These are phyloP conservation scores for Scaptomyza caliginosa DNA, from an alignment of 2,888 invertebrate genomes.

Conservation along the genomic window DNA sequence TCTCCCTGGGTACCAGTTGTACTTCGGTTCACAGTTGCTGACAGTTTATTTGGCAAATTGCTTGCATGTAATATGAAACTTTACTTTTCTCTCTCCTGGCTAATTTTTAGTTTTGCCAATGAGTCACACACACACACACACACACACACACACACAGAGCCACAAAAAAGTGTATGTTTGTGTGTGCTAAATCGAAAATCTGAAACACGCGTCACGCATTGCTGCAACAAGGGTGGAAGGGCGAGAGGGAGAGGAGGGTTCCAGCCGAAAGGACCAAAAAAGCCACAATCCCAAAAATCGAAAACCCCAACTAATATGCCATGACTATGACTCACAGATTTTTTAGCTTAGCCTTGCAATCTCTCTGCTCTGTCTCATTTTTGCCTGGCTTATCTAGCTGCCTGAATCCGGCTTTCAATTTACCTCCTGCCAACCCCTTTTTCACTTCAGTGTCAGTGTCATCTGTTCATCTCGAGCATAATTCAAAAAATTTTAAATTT, in stretches of 20 bases:
- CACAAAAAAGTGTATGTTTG: constrained; percentile 17
- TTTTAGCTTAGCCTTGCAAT: constrained; percentile 11
- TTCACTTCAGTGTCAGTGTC: constrained; percentile 48
- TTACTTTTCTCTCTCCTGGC: constrained; percentile 56
- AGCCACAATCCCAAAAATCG: constrained; percentile 12
- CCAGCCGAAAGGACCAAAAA: constrained; percentile 18
- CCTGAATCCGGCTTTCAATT: constrained; percentile 24
- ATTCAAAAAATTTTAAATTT: constrained; percentile 66
- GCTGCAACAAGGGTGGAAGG: constrained; percentile 30
- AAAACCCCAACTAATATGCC: constrained; percentile 55
- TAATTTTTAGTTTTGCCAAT: constrained; percentile 69
- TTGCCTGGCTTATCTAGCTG: constrained; percentile 45
- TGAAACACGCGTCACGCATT: constrained; percentile 77
- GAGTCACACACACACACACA: constrained; percentile 37
- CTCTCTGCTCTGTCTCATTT: not conserved
- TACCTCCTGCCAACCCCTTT: constrained; percentile 47
- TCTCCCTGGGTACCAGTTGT: constrained; percentile 6
- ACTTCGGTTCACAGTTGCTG: constrained; percentile 55
- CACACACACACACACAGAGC: not conserved
- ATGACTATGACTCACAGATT: constrained; percentile 74
- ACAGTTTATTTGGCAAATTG: constrained; percentile 82
- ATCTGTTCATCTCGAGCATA: constrained; percentile 59
- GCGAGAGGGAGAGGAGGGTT: constrained; percentile 12
- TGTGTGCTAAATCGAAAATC: constrained; percentile 79
- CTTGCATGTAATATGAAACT: constrained; percentile 79